Evolutionary conservation across 53 echinoderm and acorn worm genomes (phyloP).

Genomic region (Temnopleurus reevesii): DNA sequence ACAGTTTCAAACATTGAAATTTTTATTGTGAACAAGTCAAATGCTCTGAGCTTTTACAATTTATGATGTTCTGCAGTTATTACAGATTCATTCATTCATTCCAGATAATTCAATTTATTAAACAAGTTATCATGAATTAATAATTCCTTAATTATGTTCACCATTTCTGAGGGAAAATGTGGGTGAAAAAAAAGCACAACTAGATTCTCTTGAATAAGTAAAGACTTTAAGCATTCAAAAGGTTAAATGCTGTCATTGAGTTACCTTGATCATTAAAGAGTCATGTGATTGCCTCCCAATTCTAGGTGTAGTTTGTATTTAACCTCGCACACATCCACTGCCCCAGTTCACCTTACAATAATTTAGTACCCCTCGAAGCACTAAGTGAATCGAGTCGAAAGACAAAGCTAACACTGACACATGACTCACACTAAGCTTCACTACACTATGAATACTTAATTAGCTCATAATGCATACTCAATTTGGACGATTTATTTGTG

Average conservation of each 20-base stretch:
- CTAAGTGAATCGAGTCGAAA: conserved; percentile 19
- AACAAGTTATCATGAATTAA: too few relatives aligned
- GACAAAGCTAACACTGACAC: neutral
- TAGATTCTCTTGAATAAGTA: too few relatives aligned
- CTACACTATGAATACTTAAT: conserved; percentile 41
- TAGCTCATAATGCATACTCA: conserved; percentile 47
- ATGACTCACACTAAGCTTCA: conserved; percentile 16
- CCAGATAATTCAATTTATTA: too few relatives aligned
- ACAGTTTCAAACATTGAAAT: too few relatives aligned
- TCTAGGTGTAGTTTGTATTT: neutral
- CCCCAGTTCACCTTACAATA: neutral
- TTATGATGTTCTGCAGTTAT: too few relatives aligned
- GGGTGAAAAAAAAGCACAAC: too few relatives aligned
- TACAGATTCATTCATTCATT: too few relatives aligned
- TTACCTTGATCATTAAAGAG: neutral
- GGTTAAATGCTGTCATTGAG: neutral
- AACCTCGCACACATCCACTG: neutral
- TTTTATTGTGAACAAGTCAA: too few relatives aligned
- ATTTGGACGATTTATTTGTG: conserved; percentile 54
- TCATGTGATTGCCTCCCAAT: neutral
- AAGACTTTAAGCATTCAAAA: too few relatives aligned
- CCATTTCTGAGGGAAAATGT: too few relatives aligned
- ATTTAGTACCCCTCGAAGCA: neutral
- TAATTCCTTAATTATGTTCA: too few relatives aligned
- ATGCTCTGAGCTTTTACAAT: too few relatives aligned